Conservation (phyloP, 2,113 vertebrate species). For the Lophotis ruficrista region DNA sequence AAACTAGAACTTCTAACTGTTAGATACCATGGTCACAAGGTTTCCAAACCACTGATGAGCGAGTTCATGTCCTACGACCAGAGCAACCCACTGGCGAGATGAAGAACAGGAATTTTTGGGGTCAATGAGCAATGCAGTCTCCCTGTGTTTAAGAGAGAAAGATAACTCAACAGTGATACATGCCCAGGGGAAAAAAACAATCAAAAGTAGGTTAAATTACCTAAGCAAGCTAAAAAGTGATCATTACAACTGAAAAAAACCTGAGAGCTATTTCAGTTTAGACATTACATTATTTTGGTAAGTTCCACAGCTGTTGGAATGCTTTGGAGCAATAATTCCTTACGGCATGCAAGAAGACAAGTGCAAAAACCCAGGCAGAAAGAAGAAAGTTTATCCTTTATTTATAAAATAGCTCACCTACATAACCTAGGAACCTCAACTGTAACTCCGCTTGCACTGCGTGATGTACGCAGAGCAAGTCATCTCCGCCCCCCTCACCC, state of each 20-base stretch:
- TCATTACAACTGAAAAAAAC: background rate
- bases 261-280: background rate
- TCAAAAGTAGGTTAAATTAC: background rate
- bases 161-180: background rate
- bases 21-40: slow-evolving; percentile 97
- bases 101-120: slow-evolving; percentile 97
- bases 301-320: background rate
- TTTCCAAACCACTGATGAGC: slow-evolving; percentile 99
- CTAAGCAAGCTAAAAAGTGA: slow-evolving; percentile 15
- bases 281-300: background rate
- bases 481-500: background rate
- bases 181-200: background rate
- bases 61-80: slow-evolving; percentile 97
- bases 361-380: background rate
- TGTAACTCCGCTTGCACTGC: background rate
- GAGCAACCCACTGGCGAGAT: slow-evolving; percentile 97
- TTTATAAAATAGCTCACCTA: background rate
- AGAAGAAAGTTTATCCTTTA: background rate
- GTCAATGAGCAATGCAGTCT: slow-evolving; percentile 97
- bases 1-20: slow-evolving; percentile 17
- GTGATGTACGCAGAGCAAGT: background rate
- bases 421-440: background rate
- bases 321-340: background rate
- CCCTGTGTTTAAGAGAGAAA: slow-evolving; percentile 75
- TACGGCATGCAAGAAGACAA: background rate